Evolutionary conservation across 2,888 invertebrate genomes (phyloP).

Genomic region (Ophion obscuratus): DNA sequence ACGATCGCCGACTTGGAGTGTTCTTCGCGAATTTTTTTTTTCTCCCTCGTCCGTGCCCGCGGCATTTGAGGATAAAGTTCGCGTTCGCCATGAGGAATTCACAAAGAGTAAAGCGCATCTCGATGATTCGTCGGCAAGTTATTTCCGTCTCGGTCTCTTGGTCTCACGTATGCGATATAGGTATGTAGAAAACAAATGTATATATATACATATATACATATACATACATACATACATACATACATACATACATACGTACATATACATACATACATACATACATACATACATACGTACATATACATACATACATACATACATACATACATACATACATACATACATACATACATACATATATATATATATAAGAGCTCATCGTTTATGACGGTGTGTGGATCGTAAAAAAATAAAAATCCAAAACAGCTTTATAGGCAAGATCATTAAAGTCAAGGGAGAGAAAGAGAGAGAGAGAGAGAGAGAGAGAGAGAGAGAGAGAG

Average conservation of each 20-base stretch:
- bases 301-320: no score
- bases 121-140: slow-evolving; percentile 31
- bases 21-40: not conserved
- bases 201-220: no score
- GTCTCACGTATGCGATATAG: slow-evolving; percentile 14
- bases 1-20: not conserved
- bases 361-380: not conserved
- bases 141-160: slow-evolving; percentile 3
- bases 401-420: slow-evolving; percentile 80
- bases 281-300: no score
- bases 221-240: no score
- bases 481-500: slow-evolving; percentile 41
- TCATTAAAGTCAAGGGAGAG: slow-evolving; percentile 79
- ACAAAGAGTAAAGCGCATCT: slow-evolving; percentile 46
- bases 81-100: slow-evolving; percentile 13
- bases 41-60: slow-evolving; percentile 8
- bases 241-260: no score
- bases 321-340: no score
- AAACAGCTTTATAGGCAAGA: slow-evolving; percentile 81
- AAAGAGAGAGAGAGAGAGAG: slow-evolving; percentile 49
- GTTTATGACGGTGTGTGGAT: slow-evolving; percentile 72
- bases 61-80: slow-evolving; percentile 22
- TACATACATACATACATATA: no score
- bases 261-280: no score
- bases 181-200: slow-evolving; percentile 30